These are phyloP conservation scores for Corythornis cristatus DNA, from an alignment of 2,113 vertebrate species.

Conservation along the genomic window DNA sequence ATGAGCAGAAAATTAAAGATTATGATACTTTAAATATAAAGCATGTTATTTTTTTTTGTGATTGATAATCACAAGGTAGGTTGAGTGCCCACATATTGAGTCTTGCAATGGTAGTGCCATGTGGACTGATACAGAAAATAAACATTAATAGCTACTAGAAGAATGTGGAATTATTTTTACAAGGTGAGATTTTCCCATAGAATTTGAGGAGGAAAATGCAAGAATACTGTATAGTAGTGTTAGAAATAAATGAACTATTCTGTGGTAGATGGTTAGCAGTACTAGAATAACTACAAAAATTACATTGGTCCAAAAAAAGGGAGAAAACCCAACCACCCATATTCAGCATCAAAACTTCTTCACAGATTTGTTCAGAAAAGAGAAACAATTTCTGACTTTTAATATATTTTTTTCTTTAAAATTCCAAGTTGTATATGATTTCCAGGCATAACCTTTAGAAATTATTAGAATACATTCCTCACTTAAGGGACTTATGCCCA, in stretches of 20 bases:
- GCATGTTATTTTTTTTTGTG: not conserved
- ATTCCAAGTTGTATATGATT: not conserved
- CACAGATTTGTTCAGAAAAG: not conserved
- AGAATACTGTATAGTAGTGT: not conserved
- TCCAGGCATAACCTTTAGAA: slow-evolving; percentile 19
- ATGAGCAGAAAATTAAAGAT: slow-evolving; percentile 18
- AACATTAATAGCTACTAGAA: slow-evolving; percentile 9
- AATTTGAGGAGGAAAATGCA: not conserved
- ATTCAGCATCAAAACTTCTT: not conserved
- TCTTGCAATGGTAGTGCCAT: not conserved
- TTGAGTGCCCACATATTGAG: not conserved
- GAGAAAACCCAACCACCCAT: not conserved
- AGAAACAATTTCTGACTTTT: not conserved
- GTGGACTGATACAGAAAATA: not conserved
- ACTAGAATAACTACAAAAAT: not conserved
- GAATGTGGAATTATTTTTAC: not conserved
- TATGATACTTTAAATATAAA: slow-evolving; percentile 30
- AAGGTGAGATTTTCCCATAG: not conserved
- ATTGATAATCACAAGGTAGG: not conserved
- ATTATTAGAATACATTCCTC: not conserved
- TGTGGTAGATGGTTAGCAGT: not conserved
- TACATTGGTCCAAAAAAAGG: not conserved
- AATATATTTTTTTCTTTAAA: slow-evolving; percentile 21
- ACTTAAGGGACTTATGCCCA: not conserved
- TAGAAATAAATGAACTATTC: not conserved